Percentiles rank a stretch among this genome's conserved stretches.
phyloP scores from a whole-genome alignment of 2,113 vertebrate species.

The Stigmatopora nigra region DNA sequence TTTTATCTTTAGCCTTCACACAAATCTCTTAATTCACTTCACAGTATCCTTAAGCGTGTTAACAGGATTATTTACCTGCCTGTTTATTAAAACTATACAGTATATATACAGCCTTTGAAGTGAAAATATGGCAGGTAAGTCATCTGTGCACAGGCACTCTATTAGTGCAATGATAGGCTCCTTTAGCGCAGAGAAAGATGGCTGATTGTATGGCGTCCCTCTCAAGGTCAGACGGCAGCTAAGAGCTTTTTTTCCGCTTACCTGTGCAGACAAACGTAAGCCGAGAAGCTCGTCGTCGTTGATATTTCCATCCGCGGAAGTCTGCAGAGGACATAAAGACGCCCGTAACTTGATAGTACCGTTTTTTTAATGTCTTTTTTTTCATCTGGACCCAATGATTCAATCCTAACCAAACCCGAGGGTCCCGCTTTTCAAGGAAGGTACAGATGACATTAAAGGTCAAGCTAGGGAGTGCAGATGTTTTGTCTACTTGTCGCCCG shows the following conservation, averaged over 20 bases:
- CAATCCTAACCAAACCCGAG: constrained; percentile 40
- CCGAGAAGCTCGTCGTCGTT: constrained; percentile 49
- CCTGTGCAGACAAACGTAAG: constrained; percentile 63
- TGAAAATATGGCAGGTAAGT: constrained; percentile 48
- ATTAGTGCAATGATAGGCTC: constrained; percentile 60
- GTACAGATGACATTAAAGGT: constrained; percentile 36
- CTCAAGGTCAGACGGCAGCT: constrained; percentile 62
- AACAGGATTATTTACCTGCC: background rate
- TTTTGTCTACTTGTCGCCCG: constrained; percentile 33
- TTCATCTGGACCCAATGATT: constrained; percentile 31
- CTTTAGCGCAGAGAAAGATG: constrained; percentile 47
- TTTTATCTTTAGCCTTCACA: too few species aligned
- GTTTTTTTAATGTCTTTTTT: constrained; percentile 39
- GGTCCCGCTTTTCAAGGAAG: constrained; percentile 14
- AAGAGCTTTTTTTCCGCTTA: constrained; percentile 64
- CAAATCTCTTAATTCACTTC: background rate
- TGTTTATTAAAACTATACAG: background rate
- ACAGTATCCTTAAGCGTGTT: background rate
- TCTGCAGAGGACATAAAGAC: constrained; percentile 56
- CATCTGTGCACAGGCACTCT: constrained; percentile 51
- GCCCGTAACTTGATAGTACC: constrained; percentile 54
- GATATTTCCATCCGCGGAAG: constrained; percentile 60
- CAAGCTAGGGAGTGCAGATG: constrained; percentile 36
- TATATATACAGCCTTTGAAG: constrained; percentile 43
- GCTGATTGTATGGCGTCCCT: constrained; percentile 63